phyloP scores from a whole-genome alignment of 2,113 vertebrate species.

The Otis tarda region DNA sequence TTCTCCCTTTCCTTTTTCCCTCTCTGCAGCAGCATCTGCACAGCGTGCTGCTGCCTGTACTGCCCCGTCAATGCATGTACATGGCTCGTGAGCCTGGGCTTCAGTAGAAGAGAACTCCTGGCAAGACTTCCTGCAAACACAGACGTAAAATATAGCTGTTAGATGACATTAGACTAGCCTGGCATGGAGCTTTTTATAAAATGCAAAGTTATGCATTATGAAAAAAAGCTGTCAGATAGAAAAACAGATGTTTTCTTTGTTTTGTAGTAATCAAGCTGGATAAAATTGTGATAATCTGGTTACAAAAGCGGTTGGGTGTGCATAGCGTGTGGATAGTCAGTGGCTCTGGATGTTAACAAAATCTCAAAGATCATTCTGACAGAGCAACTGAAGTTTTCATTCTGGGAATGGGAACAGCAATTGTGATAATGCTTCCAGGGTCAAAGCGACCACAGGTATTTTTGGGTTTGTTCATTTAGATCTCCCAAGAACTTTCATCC shows the following conservation, averaged over 20 bases:
- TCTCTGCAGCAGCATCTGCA: not conserved
- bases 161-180: not conserved
- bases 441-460: not conserved
- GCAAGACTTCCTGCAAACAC: not conserved
- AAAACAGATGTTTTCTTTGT: not conserved
- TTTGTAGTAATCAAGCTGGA: not conserved
- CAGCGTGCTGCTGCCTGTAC: not conserved
- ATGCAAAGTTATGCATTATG: not conserved
- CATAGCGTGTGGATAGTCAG: not conserved
- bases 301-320: not conserved
- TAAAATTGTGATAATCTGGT: not conserved
- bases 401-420: not conserved
- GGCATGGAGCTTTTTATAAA: not conserved
- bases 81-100: not conserved
- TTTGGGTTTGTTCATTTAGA: not conserved
- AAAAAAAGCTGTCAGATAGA: not conserved
- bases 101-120: not conserved
- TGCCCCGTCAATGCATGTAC: not conserved
- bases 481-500: not conserved
- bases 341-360: not conserved
- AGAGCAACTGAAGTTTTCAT: not conserved
- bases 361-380: not conserved
- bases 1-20: not conserved
- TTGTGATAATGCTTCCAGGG: not conserved
- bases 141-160: not conserved